phyloP scores from a whole-genome alignment of 2,797 vertebrate species.

The Sebastiscus tertius region DNA sequence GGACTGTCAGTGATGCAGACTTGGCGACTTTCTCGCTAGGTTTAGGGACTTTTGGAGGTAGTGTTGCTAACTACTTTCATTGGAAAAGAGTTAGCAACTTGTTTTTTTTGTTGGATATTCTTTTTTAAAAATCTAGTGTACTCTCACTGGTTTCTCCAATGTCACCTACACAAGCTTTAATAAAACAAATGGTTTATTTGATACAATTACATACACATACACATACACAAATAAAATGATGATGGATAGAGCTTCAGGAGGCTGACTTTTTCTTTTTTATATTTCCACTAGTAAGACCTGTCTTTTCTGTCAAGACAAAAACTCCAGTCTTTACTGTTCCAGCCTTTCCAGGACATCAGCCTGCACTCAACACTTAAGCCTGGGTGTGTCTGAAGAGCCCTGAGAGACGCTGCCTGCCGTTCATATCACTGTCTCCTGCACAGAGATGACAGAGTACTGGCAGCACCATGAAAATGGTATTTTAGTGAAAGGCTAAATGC shows the following conservation, averaged over 20 bases:
- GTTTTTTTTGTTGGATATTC: not conserved
- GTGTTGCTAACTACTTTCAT: not conserved
- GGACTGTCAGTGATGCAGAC: too few species aligned
- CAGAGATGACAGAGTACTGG: constrained; percentile 21
- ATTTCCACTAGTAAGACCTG: not conserved
- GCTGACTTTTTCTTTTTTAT: not conserved
- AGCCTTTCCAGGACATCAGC: not conserved
- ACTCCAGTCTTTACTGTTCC: not conserved
- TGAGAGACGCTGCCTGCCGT: not conserved
- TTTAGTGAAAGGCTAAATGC: constrained; percentile 33
- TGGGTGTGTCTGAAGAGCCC: not conserved
- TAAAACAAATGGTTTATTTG: not conserved
- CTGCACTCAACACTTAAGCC: not conserved
- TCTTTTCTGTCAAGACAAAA: not conserved
- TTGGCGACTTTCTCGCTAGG: not conserved
- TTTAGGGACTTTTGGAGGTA: not conserved
- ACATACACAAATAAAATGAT: not conserved
- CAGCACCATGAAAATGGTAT: constrained; percentile 22
- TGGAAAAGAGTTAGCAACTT: not conserved
- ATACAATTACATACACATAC: too few species aligned
- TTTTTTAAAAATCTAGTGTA: not conserved
- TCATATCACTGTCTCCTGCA: constrained; percentile 14
- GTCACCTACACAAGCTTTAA: not conserved
- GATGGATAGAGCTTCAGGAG: not conserved
- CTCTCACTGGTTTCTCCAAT: not conserved